Evolutionary conservation across 2,888 invertebrate genomes (phyloP), one percentile per base, ranked within the genome.

Genomic region (Lysandra coridon): DNA sequence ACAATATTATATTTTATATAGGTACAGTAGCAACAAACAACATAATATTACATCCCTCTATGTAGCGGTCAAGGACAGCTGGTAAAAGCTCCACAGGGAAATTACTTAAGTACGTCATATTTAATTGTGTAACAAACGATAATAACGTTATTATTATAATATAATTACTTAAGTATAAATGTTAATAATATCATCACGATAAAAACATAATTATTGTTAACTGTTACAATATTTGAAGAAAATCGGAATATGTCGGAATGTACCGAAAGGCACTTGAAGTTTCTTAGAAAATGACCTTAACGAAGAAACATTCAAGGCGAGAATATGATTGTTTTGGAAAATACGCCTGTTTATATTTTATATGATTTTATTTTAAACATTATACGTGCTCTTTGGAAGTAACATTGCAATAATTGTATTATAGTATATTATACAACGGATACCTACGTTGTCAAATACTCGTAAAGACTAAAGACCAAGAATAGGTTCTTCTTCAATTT

Each of bases 261-360:
- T 30, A 57, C 1, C 53, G 14, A 64, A 62, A 64, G 1, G 6
- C 64, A 69, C 69, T 14, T 33, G 10, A 69, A 14, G 17, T 17
- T 69, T 69, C 69, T 69, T 69, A 69, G 69, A 69, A 69, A 69
- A 30, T 64, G 30, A 69, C 14, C 33, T 69, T 5, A 69, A 37
- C 14, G 14, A 12, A 69, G 14, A 69, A 14, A 33, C 33, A 37
- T 14, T 69, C 69, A 69, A 69, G 69, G 69, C 69, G 69, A 69
- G 69, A 69, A 17, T 69, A 69, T 5, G 14, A 69, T 37, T 69
- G 69, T 69, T 69, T 69, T 69, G 69, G 33, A 69, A 33, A 69
- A 17, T 37, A 69, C 69, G 17, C 33, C 1, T 69, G 69, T 33
- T 69, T 81, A 83, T 84, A 23, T 23, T 23, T 87, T 84, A 86